These are phyloP conservation scores for Calliopsis andreniformis DNA, from an alignment of 1,140 invertebrate species.

Conservation along the genomic window DNA sequence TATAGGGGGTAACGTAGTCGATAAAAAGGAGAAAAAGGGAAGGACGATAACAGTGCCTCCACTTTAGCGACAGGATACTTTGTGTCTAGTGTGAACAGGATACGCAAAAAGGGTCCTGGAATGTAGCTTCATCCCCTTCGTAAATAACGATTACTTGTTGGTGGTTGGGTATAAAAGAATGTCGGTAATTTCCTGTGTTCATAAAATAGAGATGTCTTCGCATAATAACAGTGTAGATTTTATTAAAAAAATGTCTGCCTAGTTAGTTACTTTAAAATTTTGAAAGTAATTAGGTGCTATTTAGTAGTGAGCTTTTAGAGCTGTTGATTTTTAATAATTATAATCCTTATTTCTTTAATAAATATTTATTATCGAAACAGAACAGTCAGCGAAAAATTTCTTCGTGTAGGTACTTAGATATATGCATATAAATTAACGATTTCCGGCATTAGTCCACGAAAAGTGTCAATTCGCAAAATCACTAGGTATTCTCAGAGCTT, in stretches of 20 bases:
- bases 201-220: too few species aligned
- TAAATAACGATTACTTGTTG: conserved; percentile 7
- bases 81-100: background rate
- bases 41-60: conserved; percentile 45
- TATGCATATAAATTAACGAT: conserved; percentile 18
- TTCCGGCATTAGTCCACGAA: conserved; percentile 14
- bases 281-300: too few species aligned
- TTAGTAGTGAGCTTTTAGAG: too few species aligned
- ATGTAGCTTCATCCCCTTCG: conserved; percentile 13
- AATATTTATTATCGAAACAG: too few species aligned
- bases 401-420: conserved; percentile 13
- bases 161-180: background rate
- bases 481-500: conserved; percentile 1
- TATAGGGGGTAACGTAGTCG: conserved; percentile 62
- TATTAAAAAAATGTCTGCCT: too few species aligned
- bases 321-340: too few species aligned
- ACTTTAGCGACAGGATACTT: background rate
- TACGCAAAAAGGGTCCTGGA: background rate
- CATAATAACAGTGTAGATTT: too few species aligned
- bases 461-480: conserved; percentile 36
- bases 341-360: too few species aligned
- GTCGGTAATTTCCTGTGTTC: too few species aligned
- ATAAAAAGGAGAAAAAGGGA: conserved; percentile 33
- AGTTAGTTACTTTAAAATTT: too few species aligned
- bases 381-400: too few species aligned